Evolutionary conservation across 2,797 vertebrate species (phyloP).

Genomic region (Gymnothorax javanicus): DNA sequence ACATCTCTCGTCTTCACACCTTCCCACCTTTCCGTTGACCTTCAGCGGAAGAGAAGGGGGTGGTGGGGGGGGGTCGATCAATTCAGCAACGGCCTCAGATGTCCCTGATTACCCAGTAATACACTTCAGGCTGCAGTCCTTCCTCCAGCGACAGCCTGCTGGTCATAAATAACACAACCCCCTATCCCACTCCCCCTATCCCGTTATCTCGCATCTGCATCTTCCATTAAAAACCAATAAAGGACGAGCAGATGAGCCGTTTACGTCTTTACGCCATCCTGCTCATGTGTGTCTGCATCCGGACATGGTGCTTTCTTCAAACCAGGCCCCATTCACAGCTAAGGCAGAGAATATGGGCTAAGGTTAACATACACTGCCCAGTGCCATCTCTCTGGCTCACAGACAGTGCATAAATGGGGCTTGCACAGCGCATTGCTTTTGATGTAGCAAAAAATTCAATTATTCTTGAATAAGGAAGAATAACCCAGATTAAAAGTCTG

Average conservation of each 20-base stretch:
- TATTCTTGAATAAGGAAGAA: background rate
- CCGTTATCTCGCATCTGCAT: conserved; percentile 9
- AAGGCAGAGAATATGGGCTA: conserved; percentile 12
- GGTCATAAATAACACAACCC: conserved; percentile 34
- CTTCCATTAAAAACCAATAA: conserved; percentile 47
- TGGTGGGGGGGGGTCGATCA: background rate
- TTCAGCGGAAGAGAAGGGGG: background rate
- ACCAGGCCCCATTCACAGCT: conserved; percentile 18
- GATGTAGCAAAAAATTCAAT: background rate
- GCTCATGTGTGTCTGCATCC: conserved; percentile 35
- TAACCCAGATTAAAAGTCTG: background rate
- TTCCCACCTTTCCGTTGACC: conserved; percentile 7
- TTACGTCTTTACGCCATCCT: background rate
- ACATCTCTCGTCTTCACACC: conserved; percentile 5
- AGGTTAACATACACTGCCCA: conserved; percentile 9
- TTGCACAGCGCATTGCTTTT: background rate
- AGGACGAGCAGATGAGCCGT: conserved; percentile 17
- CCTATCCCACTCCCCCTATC: background rate
- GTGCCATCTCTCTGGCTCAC: background rate
- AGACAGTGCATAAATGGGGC: background rate
- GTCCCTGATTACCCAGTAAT: conserved; percentile 38
- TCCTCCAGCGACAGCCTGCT: background rate
- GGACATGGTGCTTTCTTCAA: conserved; percentile 23
- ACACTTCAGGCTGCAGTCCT: conserved; percentile 8
- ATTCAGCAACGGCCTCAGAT: conserved; percentile 27